Evolutionary conservation across 2,888 invertebrate genomes (phyloP).

Genomic region (Caprella mutica): DNA sequence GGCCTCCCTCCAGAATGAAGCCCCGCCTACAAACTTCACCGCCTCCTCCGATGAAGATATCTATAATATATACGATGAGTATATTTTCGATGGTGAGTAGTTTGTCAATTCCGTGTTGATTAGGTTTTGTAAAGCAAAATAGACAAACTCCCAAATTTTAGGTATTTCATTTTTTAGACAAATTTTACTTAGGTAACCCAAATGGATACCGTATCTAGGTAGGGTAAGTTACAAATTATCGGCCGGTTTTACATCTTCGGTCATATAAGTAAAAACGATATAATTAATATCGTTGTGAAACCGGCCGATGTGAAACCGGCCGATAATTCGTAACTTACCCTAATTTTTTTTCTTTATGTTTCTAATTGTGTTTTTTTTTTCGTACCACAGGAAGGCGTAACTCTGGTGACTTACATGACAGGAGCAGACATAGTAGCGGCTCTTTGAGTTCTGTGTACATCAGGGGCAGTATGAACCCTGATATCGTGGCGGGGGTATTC

Average conservation of each 20-base stretch:
- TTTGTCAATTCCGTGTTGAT: no score
- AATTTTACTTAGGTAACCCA: no score
- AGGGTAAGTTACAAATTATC: no score
- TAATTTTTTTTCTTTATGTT: no score
- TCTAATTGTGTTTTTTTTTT: no score
- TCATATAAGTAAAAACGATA: no score
- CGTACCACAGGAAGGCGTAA: background rate
- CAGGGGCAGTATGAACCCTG: slow-evolving; percentile 6
- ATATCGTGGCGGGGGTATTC: background rate
- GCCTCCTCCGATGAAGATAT: slow-evolving; percentile 9
- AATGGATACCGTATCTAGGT: no score
- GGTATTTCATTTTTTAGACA: background rate
- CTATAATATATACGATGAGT: background rate
- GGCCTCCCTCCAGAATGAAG: background rate
- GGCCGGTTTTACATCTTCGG: no score
- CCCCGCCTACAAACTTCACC: background rate
- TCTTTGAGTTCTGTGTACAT: slow-evolving; percentile 1
- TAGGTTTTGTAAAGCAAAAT: no score
- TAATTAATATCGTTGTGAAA: background rate
- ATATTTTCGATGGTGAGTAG: slow-evolving; percentile 1
- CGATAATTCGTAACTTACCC: background rate
- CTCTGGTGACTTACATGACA: background rate
- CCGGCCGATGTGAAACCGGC: background rate
- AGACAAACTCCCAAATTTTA: no score
- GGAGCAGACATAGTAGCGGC: background rate